A percentile compares a stretch with the other conserved stretches of the same genome.
phyloP scores from a whole-genome alignment of 2,888 invertebrate genomes.

The Hirtodrosophila duncani region DNA sequence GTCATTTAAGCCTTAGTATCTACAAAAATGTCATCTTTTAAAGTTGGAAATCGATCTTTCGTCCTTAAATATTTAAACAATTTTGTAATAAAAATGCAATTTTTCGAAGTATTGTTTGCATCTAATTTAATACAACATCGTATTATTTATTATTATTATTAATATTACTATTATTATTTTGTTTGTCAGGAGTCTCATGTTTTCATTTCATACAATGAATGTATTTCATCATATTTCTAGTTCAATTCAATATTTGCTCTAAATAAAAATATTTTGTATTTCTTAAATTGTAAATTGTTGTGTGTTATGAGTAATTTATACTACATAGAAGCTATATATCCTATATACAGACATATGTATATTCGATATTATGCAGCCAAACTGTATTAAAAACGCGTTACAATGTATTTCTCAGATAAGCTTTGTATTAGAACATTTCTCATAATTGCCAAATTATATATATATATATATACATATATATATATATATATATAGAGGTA shows the following conservation, averaged over 20 bases:
- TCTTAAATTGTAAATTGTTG: slow-evolving; percentile 37
- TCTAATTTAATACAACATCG: slow-evolving; percentile 53
- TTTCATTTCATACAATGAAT: slow-evolving; percentile 59
- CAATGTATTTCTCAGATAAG: slow-evolving; percentile 30
- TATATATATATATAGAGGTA: slow-evolving; percentile 36
- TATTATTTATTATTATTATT: slow-evolving; percentile 34
- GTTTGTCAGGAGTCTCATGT: slow-evolving; percentile 63
- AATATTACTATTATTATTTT: slow-evolving; percentile 38
- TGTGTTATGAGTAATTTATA: slow-evolving; percentile 5
- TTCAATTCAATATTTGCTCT: slow-evolving; percentile 58
- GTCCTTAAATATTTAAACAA: too few species aligned
- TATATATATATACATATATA: slow-evolving; percentile 34
- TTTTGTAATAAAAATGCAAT: too few species aligned
- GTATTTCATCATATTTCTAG: slow-evolving; percentile 31
- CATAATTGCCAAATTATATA: slow-evolving; percentile 56
- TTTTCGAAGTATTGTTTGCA: too few species aligned
- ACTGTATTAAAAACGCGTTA: slow-evolving; percentile 26
- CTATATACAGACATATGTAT: slow-evolving; percentile 3
- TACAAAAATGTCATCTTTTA: too few species aligned
- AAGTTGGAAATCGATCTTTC: too few species aligned
- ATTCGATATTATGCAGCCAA: slow-evolving; percentile 27
- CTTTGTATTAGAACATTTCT: slow-evolving; percentile 23
- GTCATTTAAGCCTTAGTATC: too few species aligned
- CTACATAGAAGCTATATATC: background rate
- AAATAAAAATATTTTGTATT: slow-evolving; percentile 62